Evolutionary conservation across 2,888 invertebrate genomes (phyloP), one percentile per base, ranked within the genome.

Genomic region (Drepanosiphum platanoidis): DNA sequence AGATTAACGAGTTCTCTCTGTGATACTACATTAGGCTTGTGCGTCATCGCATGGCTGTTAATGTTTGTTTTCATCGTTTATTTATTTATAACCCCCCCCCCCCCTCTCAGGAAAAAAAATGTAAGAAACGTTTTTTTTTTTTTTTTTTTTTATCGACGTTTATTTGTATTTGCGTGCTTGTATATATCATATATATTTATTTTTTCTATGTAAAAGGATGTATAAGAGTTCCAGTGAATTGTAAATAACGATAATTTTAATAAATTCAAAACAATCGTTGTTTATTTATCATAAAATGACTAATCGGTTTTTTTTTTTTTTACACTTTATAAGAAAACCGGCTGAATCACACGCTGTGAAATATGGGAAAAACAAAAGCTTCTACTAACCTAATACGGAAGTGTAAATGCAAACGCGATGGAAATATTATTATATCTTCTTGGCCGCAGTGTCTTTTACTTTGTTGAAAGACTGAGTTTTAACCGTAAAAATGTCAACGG

Each of bases 1-100:
- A n/a, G 91, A 92, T 87, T 66, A 68, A 58, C 36, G 36, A 71
- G n/a, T 34, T n/a, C n/a, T 84, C 52, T 84, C 84, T 84, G 77
- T 84, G 84, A 77, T 84, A 84, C 77, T 84, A 68, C 83, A 84
- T 84, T 75, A 84, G 30, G 68, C 52, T 68, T 70, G 75, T 77
- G 36, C 70, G 84, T 84, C 36, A 4, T 30, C 30, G 13, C 75
- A 75, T 75, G 77, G 68, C 36, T 52, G 22, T 84, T 77, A 58
- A 39, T 77, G 52, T 77, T 83, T 83, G 75, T 83, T 84, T 77
- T 84, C 75, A 84, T 42, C 66, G 15, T 77, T 84, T 77, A 75
- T 75, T 75, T 46, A 64, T 39, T 58, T n/a, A 52, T 70, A 30
- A 64, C 13, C n/a, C n/a, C n/a, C n/a, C n/a, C n/a, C n/a, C n/a